phyloP scores from a whole-genome alignment of 2,113 vertebrate species.

The Trochalopteron elliotii region DNA sequence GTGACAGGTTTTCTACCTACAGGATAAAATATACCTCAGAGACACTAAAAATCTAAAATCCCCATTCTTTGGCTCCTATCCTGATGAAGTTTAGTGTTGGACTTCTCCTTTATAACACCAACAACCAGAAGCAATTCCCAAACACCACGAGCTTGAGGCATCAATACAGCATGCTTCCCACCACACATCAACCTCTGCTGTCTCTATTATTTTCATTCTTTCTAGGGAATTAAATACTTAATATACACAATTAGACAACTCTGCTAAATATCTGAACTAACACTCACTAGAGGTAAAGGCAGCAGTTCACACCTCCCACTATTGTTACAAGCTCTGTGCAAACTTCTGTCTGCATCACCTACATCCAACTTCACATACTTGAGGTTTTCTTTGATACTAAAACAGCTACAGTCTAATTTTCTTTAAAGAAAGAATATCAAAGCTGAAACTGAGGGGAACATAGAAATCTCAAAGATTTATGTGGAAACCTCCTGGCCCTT shows the following conservation, averaged over 20 bases:
- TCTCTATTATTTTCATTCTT: not conserved
- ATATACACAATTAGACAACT: not conserved
- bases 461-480: not conserved
- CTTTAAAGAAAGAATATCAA: constrained; percentile 9
- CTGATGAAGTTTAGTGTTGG: not conserved
- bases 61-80: not conserved
- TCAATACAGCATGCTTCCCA: not conserved
- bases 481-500: not conserved
- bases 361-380: not conserved
- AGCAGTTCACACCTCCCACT: not conserved
- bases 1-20: not conserved
- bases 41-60: not conserved
- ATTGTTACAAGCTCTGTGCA: not conserved
- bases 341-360: not conserved
- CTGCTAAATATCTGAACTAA: not conserved
- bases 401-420: not conserved
- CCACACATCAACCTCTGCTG: not conserved
- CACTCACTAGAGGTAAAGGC: not conserved
- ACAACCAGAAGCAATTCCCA: not conserved
- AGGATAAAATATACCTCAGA: not conserved
- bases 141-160: not conserved
- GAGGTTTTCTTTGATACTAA: constrained; percentile 10
- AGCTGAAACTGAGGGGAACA: not conserved
- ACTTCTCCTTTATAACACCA: not conserved
- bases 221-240: not conserved